Evolutionary conservation across 2,797 vertebrate genomes (phyloP).

Genomic region (Siniperca scherzeri): DNA sequence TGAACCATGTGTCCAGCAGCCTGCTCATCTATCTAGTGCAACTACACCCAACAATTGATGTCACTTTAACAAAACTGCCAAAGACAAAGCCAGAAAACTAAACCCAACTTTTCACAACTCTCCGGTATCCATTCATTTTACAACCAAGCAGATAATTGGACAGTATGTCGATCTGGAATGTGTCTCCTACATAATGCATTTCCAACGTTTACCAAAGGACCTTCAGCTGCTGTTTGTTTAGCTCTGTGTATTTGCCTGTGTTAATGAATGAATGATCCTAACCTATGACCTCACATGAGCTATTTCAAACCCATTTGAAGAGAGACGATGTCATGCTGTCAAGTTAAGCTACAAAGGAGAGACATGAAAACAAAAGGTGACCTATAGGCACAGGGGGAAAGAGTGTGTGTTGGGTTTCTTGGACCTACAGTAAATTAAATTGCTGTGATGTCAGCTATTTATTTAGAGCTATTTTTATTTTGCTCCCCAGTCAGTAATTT

Average conservation of each 20-base stretch:
- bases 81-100: slow-evolving; percentile 54
- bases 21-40: slow-evolving; percentile 52
- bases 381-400: slow-evolving; percentile 2
- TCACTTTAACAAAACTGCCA: slow-evolving; percentile 62
- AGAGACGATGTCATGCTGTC: slow-evolving; percentile 40
- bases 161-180: slow-evolving; percentile 76
- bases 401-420: background rate
- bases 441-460: background rate
- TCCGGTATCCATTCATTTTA: slow-evolving; percentile 55
- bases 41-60: slow-evolving; percentile 57
- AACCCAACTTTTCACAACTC: slow-evolving; percentile 32
- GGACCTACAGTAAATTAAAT: slow-evolving; percentile 37
- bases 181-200: slow-evolving; percentile 62
- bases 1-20: slow-evolving; percentile 42
- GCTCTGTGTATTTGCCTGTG: slow-evolving; percentile 71
- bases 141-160: slow-evolving; percentile 69
- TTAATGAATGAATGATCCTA: slow-evolving; percentile 80
- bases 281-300: slow-evolving; percentile 72
- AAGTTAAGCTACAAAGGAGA: slow-evolving; percentile 55
- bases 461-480: background rate
- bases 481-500: background rate
- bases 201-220: slow-evolving; percentile 62
- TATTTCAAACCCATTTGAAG: slow-evolving; percentile 54
- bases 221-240: slow-evolving; percentile 72
- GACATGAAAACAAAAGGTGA: slow-evolving; percentile 57